Base-by-base conservation (phyloP, 2,888 invertebrate genomes). In the Smittia aterrima region DNA sequence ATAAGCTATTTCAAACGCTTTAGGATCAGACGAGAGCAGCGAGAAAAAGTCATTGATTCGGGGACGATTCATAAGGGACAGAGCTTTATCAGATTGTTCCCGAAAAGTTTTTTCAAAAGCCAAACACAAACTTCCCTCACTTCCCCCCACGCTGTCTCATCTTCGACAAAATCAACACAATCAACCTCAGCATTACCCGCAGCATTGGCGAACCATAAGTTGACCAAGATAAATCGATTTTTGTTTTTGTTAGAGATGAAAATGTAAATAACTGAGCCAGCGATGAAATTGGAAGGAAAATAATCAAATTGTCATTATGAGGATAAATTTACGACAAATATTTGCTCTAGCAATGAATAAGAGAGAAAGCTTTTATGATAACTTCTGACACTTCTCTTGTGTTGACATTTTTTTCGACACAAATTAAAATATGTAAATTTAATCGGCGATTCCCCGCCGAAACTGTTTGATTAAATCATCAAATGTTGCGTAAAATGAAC, bases 201-300 rank as follows among this genome's bases (percentile, higher is more conserved):
- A 64, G 47, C 11, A 47, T n/a, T n/a, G 47, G 11, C 16, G n/a
- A 13, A 13, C n/a, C 11, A 3, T 20, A 27, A 18, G 64, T 64
- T 64, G 25, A 64, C 64, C 64, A 64, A 27, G 64, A 64, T 64
- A 64, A 64, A 64, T 64, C 64, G 64, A 64, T 64, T 64, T 24
- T 64, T 58, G 58, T 58, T 58, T 20, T 58, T 18, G 20, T 47
- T 47, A 18, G 47, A 16, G 47, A 64, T 64, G 64, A n/a, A 64
- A 64, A 64, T 58, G 24, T 58, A 11, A n/a, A 47, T 58, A 13
- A 13, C 58, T 20, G 58, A 22, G 4, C 18, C 58, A 18, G n/a
- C 22, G 22, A 58, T 20, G 58, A 22, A 58, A 58, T 18, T 58
- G 58, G 58, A 22, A 22, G 13, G n/a, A 22, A 58, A 58, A 58